These are phyloP conservation scores for Alosa sapidissima DNA, from an alignment of 2,797 vertebrate species.

Conservation along the genomic window DNA sequence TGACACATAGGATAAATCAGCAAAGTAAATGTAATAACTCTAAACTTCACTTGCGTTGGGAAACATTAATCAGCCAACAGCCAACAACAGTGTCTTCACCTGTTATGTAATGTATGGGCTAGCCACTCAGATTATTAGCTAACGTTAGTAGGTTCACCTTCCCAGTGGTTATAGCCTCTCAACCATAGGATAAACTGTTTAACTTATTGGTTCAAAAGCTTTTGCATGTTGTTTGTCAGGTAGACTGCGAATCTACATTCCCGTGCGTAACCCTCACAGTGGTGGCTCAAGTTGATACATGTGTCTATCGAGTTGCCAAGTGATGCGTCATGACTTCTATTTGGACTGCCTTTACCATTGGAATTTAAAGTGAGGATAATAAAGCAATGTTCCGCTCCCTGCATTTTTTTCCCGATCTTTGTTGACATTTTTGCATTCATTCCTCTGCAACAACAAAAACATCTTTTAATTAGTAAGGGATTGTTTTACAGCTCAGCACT, in stretches of 20 bases:
- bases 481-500: neutral
- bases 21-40: too few species aligned
- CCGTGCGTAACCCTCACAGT: neutral
- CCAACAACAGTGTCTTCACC: neutral
- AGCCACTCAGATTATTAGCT: neutral
- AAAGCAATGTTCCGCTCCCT: too few species aligned
- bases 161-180: neutral
- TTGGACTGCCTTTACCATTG: neutral
- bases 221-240: neutral
- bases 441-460: neutral
- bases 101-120: neutral
- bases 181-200: too few species aligned
- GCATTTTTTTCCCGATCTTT: too few species aligned
- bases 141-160: neutral
- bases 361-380: neutral
- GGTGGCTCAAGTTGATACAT: neutral
- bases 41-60: neutral
- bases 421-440: too few species aligned
- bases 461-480: neutral
- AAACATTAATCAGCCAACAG: too few species aligned
- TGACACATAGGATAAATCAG: too few species aligned
- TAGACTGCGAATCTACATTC: neutral
- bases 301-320: neutral
- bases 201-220: too few species aligned
- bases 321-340: neutral